Conservation (phyloP, 2,113 vertebrate genomes). For the Chaetops frenatus region DNA sequence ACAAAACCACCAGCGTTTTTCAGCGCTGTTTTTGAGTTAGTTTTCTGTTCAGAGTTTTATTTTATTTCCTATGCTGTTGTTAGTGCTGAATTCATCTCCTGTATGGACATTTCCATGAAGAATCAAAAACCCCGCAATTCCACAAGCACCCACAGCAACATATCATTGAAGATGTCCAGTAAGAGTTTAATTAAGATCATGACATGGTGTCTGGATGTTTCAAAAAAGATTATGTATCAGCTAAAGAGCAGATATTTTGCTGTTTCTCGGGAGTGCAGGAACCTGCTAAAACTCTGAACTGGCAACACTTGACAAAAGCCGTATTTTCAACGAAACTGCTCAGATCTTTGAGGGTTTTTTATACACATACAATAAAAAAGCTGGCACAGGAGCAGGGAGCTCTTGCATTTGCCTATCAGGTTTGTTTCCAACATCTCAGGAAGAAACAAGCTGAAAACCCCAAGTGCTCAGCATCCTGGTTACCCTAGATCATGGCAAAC, state of each 20-base stretch:
- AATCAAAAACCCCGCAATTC: neutral
- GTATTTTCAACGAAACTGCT: neutral
- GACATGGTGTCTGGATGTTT: neutral
- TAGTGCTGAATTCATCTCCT: neutral
- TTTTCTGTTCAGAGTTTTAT: neutral
- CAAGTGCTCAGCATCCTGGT: neutral
- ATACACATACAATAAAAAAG: neutral
- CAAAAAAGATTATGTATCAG: neutral
- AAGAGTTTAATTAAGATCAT: neutral
- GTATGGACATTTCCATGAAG: neutral
- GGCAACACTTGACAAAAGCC: neutral
- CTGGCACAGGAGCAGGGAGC: neutral
- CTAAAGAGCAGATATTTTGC: neutral
- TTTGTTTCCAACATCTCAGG: neutral
- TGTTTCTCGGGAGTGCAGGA: neutral
- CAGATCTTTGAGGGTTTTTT: neutral
- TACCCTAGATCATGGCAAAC: neutral
- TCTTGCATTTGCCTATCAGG: neutral
- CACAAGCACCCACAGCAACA: rapidly evolving
- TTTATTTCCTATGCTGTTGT: neutral
- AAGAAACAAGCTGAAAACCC: neutral
- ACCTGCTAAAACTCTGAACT: neutral
- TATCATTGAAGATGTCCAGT: neutral
- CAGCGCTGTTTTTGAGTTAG: neutral
- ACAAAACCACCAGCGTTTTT: neutral